phyloP scores from a whole-genome alignment of 2,113 vertebrate species.

The Polyodon spathula region DNA sequence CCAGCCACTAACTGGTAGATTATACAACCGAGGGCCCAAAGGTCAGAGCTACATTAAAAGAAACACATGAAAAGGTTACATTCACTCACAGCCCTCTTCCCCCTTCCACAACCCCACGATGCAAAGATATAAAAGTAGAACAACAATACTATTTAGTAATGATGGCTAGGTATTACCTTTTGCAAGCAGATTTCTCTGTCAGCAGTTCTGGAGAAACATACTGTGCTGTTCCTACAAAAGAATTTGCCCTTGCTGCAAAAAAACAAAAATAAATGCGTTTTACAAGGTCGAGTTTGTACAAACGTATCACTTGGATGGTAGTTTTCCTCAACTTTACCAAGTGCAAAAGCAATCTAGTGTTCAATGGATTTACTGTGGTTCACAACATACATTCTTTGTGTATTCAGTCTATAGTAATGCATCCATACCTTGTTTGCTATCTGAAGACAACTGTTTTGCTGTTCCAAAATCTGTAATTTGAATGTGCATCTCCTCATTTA shows the following conservation, averaged over 20 bases:
- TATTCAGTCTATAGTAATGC: not conserved
- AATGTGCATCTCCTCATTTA: conserved; percentile 98
- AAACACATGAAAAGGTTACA: conserved; percentile 11
- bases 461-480: conserved; percentile 98
- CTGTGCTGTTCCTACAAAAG: conserved; percentile 95
- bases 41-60: conserved; percentile 68
- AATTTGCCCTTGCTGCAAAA: conserved; percentile 84
- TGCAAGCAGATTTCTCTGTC: conserved; percentile 96
- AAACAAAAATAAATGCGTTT: not conserved
- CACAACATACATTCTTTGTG: too few relatives aligned
- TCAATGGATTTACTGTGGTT: too few relatives aligned
- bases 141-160: too few relatives aligned
- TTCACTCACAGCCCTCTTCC: not conserved
- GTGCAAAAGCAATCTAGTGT: too few relatives aligned
- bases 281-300: too few relatives aligned
- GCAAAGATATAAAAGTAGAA: too few relatives aligned
- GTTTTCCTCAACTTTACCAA: too few relatives aligned
- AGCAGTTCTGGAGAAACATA: conserved; percentile 96
- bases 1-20: conserved; percentile 97
- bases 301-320: too few relatives aligned
- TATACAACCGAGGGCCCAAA: conserved; percentile 97
- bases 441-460: conserved; percentile 89
- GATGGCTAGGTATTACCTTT: conserved; percentile 64
- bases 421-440: conserved; percentile 81
- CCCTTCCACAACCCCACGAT: too few relatives aligned